A percentile compares a stretch with the other conserved stretches of the same genome.
These are phyloP conservation scores for Sakesphorus luctuosus DNA, from an alignment of 2,113 vertebrate genomes.

Conservation along the genomic window DNA sequence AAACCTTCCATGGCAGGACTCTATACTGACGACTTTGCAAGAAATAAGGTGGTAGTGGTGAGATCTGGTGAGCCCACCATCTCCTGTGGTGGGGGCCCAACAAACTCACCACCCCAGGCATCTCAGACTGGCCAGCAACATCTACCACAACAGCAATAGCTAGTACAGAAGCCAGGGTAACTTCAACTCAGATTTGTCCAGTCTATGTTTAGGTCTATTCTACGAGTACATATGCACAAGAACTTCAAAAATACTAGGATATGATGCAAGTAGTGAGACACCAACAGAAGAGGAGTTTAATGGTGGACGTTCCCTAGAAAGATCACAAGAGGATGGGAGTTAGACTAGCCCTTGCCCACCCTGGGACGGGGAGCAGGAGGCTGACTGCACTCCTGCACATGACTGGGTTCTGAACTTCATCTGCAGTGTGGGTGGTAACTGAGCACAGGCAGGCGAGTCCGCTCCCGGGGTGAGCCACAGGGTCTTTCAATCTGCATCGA, in stretches of 20 bases:
- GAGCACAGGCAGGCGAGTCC: conserved; percentile 16
- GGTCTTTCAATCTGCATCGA: conserved; percentile 31
- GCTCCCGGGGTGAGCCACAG: conserved; percentile 37
- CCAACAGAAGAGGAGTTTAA: conserved; percentile 72
- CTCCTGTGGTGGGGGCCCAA: not conserved
- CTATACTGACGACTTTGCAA: conserved; percentile 51
- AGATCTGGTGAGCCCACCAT: not conserved
- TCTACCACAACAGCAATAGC: conserved; percentile 74
- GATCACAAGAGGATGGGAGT: conserved; percentile 56
- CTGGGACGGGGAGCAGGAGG: conserved; percentile 38
- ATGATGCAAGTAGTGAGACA: conserved; percentile 76
- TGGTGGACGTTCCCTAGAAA: conserved; percentile 70
- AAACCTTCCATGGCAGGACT: conserved; percentile 42
- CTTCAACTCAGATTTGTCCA: conserved; percentile 73
- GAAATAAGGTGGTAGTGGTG: conserved; percentile 4
- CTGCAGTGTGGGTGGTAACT: conserved; percentile 1
- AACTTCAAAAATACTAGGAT: conserved; percentile 76
- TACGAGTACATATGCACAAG: conserved; percentile 75
- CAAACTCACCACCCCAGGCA: conserved; percentile 1
- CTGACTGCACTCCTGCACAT: not conserved
- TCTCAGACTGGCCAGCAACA: conserved; percentile 60
- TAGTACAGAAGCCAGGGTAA: conserved; percentile 70
- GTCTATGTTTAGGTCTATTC: conserved; percentile 72
- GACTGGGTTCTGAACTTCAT: conserved; percentile 7
- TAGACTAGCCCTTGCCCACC: conserved; percentile 70